phyloP scores from a whole-genome alignment of 2,113 vertebrate species.

The Elephas maximus region DNA sequence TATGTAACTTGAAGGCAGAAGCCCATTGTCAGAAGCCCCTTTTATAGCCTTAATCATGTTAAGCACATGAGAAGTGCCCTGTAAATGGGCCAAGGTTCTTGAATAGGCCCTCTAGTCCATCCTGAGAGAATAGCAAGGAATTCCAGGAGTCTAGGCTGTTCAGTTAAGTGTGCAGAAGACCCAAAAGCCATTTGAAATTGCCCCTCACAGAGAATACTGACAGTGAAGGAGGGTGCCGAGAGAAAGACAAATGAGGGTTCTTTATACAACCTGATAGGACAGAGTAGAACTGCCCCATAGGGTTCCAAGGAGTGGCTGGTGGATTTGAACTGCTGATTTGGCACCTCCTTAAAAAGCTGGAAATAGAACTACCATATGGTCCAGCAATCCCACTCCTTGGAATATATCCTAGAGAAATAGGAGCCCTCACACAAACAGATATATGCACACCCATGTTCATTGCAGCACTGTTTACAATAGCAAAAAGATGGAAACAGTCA shows the following conservation, averaged over 20 bases:
- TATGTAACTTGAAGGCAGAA: background rate
- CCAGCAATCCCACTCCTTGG: no score
- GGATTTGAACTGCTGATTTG: no score
- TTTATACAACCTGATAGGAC: background rate
- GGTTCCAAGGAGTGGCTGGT: no score
- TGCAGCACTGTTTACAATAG: no score
- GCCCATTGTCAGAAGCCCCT: background rate
- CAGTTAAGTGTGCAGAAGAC: background rate
- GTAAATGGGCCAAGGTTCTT: background rate
- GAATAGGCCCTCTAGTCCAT: background rate
- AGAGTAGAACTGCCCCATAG: no score
- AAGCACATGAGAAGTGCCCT: background rate
- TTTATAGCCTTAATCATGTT: background rate
- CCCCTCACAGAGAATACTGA: background rate
- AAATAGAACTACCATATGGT: no score
- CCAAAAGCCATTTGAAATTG: background rate
- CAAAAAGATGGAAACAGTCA: no score
- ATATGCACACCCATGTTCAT: no score
- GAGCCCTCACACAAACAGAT: no score
- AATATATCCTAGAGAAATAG: no score
- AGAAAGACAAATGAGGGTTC: background rate
- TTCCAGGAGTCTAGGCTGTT: background rate
- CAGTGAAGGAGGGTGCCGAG: background rate
- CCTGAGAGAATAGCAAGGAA: background rate
- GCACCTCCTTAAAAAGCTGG: no score